These are phyloP conservation scores for Coccyzus lansbergi DNA, from an alignment of 2,797 vertebrate species.

Conservation along the genomic window DNA sequence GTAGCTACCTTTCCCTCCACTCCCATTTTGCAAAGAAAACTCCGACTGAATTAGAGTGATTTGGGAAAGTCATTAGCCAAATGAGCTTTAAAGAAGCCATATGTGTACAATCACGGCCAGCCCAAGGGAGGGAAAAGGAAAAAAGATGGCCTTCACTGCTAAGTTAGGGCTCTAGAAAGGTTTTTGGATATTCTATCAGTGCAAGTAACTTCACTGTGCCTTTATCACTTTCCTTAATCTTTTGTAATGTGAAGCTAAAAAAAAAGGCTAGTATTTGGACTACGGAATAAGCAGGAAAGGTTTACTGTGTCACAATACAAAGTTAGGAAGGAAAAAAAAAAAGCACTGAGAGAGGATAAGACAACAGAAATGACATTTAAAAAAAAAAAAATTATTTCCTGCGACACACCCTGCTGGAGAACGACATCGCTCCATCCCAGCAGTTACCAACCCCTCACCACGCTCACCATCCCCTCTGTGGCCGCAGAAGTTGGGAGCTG, in stretches of 20 bases:
- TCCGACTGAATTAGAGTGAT: not conserved
- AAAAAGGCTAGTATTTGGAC: not conserved
- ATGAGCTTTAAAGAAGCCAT: not conserved
- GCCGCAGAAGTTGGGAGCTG: not conserved
- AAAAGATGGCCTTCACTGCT: not conserved
- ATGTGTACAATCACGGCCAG: not conserved
- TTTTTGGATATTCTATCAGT: not conserved
- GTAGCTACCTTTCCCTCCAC: not conserved
- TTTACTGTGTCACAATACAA: fast-evolving
- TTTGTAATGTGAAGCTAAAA: not conserved
- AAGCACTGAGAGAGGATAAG: fast-evolving
- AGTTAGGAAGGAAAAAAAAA: not conserved
- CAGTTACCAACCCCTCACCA: not conserved
- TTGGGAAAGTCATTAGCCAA: constrained; percentile 11
- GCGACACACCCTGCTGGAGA: too few relatives aligned
- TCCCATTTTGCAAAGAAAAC: not conserved
- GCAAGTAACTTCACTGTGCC: not conserved
- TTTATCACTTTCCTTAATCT: not conserved
- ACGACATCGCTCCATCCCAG: not conserved
- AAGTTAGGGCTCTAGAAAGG: not conserved
- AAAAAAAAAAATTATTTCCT: not conserved
- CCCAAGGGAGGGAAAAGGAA: not conserved
- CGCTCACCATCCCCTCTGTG: not conserved
- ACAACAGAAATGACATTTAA: not conserved
- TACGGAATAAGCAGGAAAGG: fast-evolving